A percentile compares a stretch with the other conserved stretches of the same genome.
Evolutionary conservation across 2,888 invertebrate genomes (phyloP).

Genomic region (Dilophus febrilis): DNA sequence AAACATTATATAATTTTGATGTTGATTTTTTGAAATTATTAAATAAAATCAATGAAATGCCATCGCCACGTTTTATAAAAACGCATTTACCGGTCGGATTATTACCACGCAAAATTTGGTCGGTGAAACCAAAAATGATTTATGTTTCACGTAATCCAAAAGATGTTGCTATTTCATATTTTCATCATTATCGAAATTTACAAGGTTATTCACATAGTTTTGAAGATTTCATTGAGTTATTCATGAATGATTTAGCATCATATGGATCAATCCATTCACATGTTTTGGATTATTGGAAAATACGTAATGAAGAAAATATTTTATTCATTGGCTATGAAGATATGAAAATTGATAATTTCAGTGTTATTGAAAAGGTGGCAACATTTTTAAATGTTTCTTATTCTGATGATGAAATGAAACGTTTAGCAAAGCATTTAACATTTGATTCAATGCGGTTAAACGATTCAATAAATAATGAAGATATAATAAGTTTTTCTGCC

Average conservation of each 20-base stretch:
- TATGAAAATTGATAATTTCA: slow-evolving; percentile 20
- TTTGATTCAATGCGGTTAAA: slow-evolving; percentile 19
- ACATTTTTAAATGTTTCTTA: slow-evolving; percentile 16
- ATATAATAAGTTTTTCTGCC: no score
- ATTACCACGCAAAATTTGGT: slow-evolving; percentile 1
- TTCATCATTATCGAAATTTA: slow-evolving; percentile 31
- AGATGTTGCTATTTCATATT: slow-evolving; percentile 63
- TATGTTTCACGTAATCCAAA: slow-evolving; percentile 71
- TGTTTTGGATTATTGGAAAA: slow-evolving; percentile 24
- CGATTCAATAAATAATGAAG: no score
- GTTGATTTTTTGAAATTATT: slow-evolving; percentile 10
- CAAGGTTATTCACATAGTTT: slow-evolving; percentile 13
- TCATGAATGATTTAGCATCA: slow-evolving; percentile 18
- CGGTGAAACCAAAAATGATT: slow-evolving; percentile 36
- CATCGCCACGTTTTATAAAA: slow-evolving; percentile 3
- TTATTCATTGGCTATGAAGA: slow-evolving; percentile 25
- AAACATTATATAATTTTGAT: no score
- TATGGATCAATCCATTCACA: slow-evolving; percentile 25
- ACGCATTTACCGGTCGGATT: slow-evolving; percentile 2
- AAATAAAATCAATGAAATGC: slow-evolving; percentile 1
- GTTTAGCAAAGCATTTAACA: slow-evolving; percentile 17
- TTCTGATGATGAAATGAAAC: slow-evolving; percentile 14
- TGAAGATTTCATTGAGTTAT: slow-evolving; percentile 11
- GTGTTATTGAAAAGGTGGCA: slow-evolving; percentile 18
- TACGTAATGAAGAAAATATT: slow-evolving; percentile 20